Evolutionary conservation across 2,797 vertebrate species (phyloP).

Genomic region (Adelosebastes latens): DNA sequence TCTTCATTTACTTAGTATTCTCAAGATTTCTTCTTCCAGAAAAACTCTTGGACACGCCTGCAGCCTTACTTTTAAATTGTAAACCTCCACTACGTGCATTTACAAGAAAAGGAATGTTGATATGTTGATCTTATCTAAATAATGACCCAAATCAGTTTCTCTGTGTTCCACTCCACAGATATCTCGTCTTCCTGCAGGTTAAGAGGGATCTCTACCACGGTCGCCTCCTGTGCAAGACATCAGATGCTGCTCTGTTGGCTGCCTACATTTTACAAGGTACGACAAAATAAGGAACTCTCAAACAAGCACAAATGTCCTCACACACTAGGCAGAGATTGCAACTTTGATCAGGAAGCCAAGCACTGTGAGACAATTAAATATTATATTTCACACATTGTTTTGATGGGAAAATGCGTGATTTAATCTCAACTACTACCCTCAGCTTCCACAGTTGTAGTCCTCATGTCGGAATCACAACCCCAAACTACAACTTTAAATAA

Average conservation of each 20-base stretch:
- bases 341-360: background rate
- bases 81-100: background rate
- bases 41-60: background rate
- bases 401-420: background rate
- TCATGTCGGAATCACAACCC: background rate
- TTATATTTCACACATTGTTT: background rate
- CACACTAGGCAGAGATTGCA: background rate
- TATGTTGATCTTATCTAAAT: background rate
- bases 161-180: constrained; percentile 84
- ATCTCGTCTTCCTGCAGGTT: constrained; percentile 98
- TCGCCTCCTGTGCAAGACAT: constrained; percentile 96
- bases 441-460: background rate
- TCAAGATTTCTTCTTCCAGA: background rate
- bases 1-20: background rate
- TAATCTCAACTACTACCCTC: background rate
- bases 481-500: background rate
- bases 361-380: background rate
- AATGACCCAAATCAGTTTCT: constrained; percentile 40
- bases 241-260: constrained; percentile 93
- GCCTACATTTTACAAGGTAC: constrained; percentile 97
- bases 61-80: background rate
- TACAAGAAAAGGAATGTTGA: background rate
- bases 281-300: background rate
- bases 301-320: background rate
- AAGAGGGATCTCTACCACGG: constrained; percentile 98